A percentile compares a stretch with the other conserved stretches of the same genome.
Conservation (phyloP, 2,113 vertebrate genomes). For the Halichoeres trimaculatus region DNA sequence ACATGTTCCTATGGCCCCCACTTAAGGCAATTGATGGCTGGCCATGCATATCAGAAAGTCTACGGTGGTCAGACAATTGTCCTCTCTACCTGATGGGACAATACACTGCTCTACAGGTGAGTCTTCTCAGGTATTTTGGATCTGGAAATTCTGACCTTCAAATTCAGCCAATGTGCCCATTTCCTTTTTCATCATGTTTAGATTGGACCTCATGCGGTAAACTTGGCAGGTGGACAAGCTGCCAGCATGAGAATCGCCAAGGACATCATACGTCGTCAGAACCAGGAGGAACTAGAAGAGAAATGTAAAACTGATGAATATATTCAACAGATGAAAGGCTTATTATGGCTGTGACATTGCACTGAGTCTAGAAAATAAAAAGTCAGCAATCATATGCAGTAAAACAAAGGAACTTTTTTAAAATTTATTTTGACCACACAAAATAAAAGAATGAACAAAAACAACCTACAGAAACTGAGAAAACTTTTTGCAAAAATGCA, state of each 20-base stretch:
- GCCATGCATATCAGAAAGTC: slow-evolving; percentile 80
- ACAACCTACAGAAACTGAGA: no score
- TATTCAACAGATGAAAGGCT: slow-evolving; percentile 82
- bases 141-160: neutral
- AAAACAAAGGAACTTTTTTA: no score
- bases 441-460: no score
- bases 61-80: slow-evolving; percentile 79
- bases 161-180: fast-evolving
- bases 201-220: slow-evolving; percentile 85
- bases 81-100: slow-evolving; percentile 85
- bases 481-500: no score
- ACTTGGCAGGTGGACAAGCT: slow-evolving; percentile 86
- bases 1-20: neutral
- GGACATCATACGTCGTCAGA: slow-evolving; percentile 59
- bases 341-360: slow-evolving; percentile 79
- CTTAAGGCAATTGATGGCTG: slow-evolving; percentile 81
- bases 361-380: neutral
- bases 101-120: slow-evolving; percentile 82
- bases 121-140: neutral
- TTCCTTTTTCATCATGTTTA: slow-evolving; percentile 22
- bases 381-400: no score
- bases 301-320: slow-evolving; percentile 76
- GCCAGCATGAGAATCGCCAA: slow-evolving; percentile 79
- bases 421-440: no score
- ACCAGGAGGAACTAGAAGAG: slow-evolving; percentile 24